phyloP scores from a whole-genome alignment of 2,888 invertebrate genomes.

The Aleiodes leptofemur region DNA sequence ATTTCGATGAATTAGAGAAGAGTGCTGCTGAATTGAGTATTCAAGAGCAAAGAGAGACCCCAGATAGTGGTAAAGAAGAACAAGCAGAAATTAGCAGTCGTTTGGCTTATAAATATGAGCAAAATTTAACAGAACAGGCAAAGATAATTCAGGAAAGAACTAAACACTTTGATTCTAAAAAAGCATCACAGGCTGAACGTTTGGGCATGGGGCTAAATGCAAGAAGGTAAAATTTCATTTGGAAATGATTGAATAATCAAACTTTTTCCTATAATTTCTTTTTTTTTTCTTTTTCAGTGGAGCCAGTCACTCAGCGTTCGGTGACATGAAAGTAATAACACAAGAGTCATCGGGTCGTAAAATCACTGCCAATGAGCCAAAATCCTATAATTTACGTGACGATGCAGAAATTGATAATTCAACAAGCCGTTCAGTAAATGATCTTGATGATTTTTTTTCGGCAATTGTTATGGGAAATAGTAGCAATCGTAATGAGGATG shows the following conservation, averaged over 20 bases:
- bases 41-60: conserved; percentile 71
- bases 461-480: conserved; percentile 61
- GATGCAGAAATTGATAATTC: conserved; percentile 62
- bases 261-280: background rate
- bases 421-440: conserved; percentile 60
- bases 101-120: conserved; percentile 81
- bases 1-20: conserved; percentile 96
- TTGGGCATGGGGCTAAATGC: conserved; percentile 92
- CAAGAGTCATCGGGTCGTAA: conserved; percentile 81
- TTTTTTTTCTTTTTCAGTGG: conserved; percentile 75
- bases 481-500: conserved; percentile 69
- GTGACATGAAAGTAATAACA: conserved; percentile 93
- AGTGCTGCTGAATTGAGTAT: conserved; percentile 87
- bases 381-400: conserved; percentile 55
- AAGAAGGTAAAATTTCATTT: conserved; percentile 74
- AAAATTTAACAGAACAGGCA: conserved; percentile 83
- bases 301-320: conserved; percentile 90
- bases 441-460: conserved; percentile 75
- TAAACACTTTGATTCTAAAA: conserved; percentile 85
- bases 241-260: background rate
- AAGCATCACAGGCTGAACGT: conserved; percentile 92
- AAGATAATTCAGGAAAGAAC: conserved; percentile 85
- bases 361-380: conserved; percentile 64
- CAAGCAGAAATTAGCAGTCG: conserved; percentile 82
- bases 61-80: conserved; percentile 80